Percentiles rank a stretch among this genome's conserved stretches.
phyloP scores from a whole-genome alignment of 2,113 vertebrate species.

The Gobio gobio region DNA sequence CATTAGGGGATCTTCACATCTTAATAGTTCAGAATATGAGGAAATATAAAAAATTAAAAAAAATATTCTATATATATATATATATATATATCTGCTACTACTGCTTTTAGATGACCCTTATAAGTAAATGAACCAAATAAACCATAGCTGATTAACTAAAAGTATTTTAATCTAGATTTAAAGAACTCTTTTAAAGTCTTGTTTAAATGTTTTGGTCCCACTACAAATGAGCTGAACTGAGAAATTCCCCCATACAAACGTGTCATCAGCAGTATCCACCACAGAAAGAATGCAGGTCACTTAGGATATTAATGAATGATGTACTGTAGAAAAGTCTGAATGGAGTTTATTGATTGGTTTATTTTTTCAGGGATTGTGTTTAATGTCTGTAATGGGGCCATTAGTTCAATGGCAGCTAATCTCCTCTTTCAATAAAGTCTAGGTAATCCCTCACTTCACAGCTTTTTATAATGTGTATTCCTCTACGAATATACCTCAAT shows the following conservation, averaged over 20 bases:
- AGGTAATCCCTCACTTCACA: slow-evolving; percentile 8
- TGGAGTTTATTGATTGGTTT: slow-evolving; percentile 10
- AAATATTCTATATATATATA: too few relatives aligned
- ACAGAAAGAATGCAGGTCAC: slow-evolving; percentile 8
- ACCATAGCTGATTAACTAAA: too few relatives aligned
- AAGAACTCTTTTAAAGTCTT: neutral
- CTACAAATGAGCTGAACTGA: neutral
- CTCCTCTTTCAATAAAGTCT: neutral
- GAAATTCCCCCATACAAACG: neutral
- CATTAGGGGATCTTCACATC: neutral
- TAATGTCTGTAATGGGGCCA: slow-evolving; percentile 18
- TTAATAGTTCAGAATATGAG: neutral
- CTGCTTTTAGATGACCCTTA: too few relatives aligned
- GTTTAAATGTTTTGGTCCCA: neutral
- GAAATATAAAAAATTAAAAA: too few relatives aligned
- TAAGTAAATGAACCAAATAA: too few relatives aligned
- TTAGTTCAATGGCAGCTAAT: slow-evolving; percentile 22
- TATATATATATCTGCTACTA: too few relatives aligned
- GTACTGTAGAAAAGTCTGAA: neutral
- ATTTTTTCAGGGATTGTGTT: slow-evolving; percentile 12
- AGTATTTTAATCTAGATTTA: too few relatives aligned
- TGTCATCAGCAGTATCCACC: neutral
- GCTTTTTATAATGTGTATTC: neutral
- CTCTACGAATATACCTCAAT: neutral
- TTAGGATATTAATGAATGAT: slow-evolving; percentile 23